Evolutionary conservation across 2,113 vertebrate genomes (phyloP).

Genomic region (Mormyrus iriodes): DNA sequence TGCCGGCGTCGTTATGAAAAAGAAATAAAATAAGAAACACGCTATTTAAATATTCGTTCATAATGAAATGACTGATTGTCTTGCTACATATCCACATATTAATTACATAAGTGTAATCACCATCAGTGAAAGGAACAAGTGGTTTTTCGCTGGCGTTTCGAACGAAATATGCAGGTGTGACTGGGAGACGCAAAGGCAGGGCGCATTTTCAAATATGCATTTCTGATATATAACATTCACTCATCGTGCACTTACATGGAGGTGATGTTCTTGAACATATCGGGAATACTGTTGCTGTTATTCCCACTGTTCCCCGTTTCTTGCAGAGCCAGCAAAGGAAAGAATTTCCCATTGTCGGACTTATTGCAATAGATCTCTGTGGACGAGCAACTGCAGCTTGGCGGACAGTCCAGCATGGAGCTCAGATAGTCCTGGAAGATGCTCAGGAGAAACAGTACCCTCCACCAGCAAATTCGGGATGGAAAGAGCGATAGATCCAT

Average conservation of each 20-base stretch:
- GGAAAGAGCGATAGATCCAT: constrained; percentile 79
- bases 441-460: constrained; percentile 73
- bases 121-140: neutral
- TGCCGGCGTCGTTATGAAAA: neutral
- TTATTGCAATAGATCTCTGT: constrained; percentile 80
- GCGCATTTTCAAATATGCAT: constrained; percentile 13
- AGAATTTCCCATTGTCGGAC: constrained; percentile 78
- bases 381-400: constrained; percentile 79
- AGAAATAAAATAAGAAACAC: neutral
- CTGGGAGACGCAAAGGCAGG: neutral
- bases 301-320: constrained; percentile 71
- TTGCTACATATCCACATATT: neutral
- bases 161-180: neutral
- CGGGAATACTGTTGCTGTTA: constrained; percentile 74
- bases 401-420: constrained; percentile 76
- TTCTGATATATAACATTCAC: constrained; percentile 33
- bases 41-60: neutral
- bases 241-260: constrained; percentile 71
- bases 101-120: neutral
- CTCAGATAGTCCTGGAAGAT: constrained; percentile 75
- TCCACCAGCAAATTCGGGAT: constrained; percentile 74
- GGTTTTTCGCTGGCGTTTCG: neutral
- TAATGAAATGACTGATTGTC: neutral
- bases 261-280: constrained; percentile 80
- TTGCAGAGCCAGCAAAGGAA: constrained; percentile 79